Conservation (phyloP, 2,888 invertebrate genomes). For the Drosophila atripex region DNA sequence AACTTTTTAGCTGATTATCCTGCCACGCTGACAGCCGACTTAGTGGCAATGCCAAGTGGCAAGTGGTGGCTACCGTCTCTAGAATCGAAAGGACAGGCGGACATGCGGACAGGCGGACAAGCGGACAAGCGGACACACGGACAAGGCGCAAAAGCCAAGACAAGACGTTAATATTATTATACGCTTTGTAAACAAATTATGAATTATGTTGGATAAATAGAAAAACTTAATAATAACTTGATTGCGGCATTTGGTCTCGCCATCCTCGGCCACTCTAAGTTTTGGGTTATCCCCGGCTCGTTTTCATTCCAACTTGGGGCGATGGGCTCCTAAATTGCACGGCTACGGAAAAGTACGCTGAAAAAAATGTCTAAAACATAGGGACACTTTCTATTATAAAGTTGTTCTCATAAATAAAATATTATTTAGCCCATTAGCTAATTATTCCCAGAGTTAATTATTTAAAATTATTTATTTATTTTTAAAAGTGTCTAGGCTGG, state of each 20-base stretch:
- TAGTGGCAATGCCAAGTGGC: conserved; percentile 12
- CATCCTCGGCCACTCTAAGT: not conserved
- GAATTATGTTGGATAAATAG: conserved; percentile 79
- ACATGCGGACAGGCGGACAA: conserved; percentile 9
- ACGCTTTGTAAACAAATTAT: conserved; percentile 78
- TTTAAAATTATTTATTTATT: not conserved
- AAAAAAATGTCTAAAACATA: not conserved
- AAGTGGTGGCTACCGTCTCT: conserved; percentile 10
- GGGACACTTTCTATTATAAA: too few relatives aligned
- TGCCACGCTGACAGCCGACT: conserved; percentile 61
- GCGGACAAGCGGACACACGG: conserved; percentile 6
- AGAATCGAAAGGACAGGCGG: conserved; percentile 9
- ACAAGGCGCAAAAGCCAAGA: conserved; percentile 36
- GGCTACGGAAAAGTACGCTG: not conserved
- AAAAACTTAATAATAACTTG: conserved; percentile 78
- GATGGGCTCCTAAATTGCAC: conserved; percentile 2
- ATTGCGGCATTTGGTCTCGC: conserved; percentile 76
- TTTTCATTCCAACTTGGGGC: conserved; percentile 5
- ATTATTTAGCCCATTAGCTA: too few relatives aligned
- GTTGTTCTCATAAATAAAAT: too few relatives aligned
- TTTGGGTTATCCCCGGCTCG: not conserved
- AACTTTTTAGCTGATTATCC: conserved; percentile 67
- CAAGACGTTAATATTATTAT: conserved; percentile 77
- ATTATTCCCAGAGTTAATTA: too few relatives aligned
- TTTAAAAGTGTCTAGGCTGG: conserved; percentile 6